Percentiles rank a stretch among this genome's conserved stretches.
Conservation (phyloP, 2,797 vertebrate genomes). For the Sandelia bainsii region DNA sequence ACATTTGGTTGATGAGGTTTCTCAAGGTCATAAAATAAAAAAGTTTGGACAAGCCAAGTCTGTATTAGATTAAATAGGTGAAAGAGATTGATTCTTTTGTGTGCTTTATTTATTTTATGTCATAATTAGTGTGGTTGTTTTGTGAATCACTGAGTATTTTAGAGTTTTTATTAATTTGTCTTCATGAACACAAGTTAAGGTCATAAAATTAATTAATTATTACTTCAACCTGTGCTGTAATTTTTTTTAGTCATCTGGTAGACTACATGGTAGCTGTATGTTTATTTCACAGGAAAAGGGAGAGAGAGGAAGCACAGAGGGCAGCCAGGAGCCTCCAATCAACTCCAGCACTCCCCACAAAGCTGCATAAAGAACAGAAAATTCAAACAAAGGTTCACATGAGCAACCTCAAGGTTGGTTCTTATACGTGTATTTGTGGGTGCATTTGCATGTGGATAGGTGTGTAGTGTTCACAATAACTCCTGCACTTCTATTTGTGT, state of each 20-base stretch:
- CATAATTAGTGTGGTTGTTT: not conserved
- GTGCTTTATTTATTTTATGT: not conserved
- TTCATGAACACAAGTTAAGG: too few species aligned
- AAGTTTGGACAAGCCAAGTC: too few species aligned
- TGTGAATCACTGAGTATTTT: not conserved
- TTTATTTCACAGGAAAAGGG: constrained; percentile 83
- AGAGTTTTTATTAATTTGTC: too few species aligned
- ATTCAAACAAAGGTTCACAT: constrained; percentile 70
- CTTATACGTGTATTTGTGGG: not conserved
- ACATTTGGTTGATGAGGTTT: too few species aligned
- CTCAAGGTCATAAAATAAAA: too few species aligned
- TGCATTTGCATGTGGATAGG: not conserved
- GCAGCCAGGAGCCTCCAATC: constrained; percentile 36
- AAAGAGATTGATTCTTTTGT: not conserved
- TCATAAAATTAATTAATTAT: too few species aligned
- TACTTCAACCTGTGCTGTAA: not conserved
- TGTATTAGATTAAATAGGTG: too few species aligned
- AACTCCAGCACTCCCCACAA: constrained; percentile 29
- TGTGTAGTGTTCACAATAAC: too few species aligned
- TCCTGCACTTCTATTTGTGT: not conserved
- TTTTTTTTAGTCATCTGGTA: not conserved
- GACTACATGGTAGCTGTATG: not conserved
- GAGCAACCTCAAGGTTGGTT: constrained; percentile 79
- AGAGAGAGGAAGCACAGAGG: constrained; percentile 73
- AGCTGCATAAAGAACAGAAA: constrained; percentile 63